Evolutionary conservation across 2,113 vertebrate species (phyloP), one percentile per base, ranked within the genome.

Genomic region (Gadus macrocephalus): DNA sequence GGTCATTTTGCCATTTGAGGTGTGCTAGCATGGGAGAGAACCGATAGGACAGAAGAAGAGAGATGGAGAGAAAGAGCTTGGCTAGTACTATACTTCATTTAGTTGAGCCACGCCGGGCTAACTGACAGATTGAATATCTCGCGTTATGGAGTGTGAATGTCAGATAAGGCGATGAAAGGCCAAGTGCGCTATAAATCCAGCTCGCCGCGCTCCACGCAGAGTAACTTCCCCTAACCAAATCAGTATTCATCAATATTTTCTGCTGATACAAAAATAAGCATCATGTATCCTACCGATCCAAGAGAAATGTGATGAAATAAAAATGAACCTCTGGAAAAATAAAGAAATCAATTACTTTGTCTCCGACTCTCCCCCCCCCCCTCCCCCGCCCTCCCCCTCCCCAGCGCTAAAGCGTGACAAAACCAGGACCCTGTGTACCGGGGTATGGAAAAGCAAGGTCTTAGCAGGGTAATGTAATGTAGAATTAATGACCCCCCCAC

Each of bases 121-220:
- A 42, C 3, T 64, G 70, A 73, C 16, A 81, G 69, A 63, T 62
- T 27, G 64, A 83, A 62, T 76, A 74, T 75, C 4, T 53, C 59
- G 6, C 35, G n/a, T 72, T 81, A 49, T 74, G 59, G 62, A 53
- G 49, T 84, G 58, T 35, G 28, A 27, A 64, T 71, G 67, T 78
- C 53, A 28, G 66, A 68, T 14, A 70, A 81, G 77, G 12, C 15
- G n/a, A 68, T 79, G 35, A 70, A 77, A 78, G 66, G 38, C 12
- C 59, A 74, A 15, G 35, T 67, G 69, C 20, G 63, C 68, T 28
- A 25, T 17, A 35, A 68, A 77, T 67, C 42, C 42, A 49, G 6
- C 11, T 42, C 42, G 8, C 8, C 12, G 11, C 42, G 1, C 42
- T 7, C 42, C 8, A 14, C 42, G 42, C 9, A 7, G 42, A 49